Evolutionary conservation across 2,888 invertebrate species (phyloP).

Genomic region (Agapostemon virescens): DNA sequence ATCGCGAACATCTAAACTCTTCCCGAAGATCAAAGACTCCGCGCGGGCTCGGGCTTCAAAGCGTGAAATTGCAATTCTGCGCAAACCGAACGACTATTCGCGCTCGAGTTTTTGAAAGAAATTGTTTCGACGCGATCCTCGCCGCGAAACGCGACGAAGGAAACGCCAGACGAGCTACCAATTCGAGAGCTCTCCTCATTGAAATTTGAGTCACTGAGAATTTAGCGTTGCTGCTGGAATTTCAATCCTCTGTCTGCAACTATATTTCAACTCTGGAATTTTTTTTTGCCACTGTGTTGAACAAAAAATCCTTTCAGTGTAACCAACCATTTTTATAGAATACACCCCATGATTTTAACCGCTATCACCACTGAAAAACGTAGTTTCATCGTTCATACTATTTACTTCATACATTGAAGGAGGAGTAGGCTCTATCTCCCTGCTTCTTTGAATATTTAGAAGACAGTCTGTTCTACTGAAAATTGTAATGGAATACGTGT

Average conservation of each 20-base stretch:
- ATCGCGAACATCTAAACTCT: background rate
- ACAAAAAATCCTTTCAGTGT: background rate
- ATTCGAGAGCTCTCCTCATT: constrained; percentile 29
- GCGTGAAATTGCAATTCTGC: constrained; percentile 20
- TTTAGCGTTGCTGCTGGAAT: background rate
- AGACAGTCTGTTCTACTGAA: too few species aligned
- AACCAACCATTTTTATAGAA: background rate
- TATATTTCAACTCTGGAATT: too few species aligned
- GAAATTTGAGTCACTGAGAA: constrained; percentile 27
- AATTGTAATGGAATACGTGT: too few species aligned
- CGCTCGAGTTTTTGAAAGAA: constrained; percentile 21
- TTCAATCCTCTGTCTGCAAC: background rate
- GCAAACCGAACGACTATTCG: constrained; percentile 22
- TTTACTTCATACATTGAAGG: too few species aligned
- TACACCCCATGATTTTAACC: background rate
- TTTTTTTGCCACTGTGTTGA: background rate
- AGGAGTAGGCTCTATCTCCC: too few species aligned
- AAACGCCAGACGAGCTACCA: background rate
- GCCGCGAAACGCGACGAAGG: background rate
- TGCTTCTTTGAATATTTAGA: too few species aligned
- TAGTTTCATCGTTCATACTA: too few species aligned
- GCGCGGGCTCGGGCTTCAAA: constrained; percentile 9
- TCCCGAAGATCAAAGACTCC: constrained; percentile 25
- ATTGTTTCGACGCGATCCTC: constrained; percentile 19
- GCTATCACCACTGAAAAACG: background rate